These are phyloP conservation scores for Mormyrops boulengeri DNA, from an alignment of 2,797 vertebrate genomes.

Conservation along the genomic window DNA sequence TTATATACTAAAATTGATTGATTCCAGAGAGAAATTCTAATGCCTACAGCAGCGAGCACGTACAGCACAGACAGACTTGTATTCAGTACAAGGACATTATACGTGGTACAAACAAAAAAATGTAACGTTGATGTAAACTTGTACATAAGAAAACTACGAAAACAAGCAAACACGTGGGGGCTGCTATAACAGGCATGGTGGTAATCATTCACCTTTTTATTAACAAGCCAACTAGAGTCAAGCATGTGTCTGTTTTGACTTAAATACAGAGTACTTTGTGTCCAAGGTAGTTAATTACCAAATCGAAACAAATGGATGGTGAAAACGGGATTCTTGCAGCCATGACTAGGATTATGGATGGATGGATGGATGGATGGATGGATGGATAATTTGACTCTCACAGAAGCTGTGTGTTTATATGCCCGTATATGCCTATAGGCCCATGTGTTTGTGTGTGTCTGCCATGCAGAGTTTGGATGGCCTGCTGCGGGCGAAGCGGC, in stretches of 20 bases:
- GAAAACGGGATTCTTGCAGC: background rate
- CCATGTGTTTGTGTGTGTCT: slow-evolving; percentile 20
- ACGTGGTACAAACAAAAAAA: background rate
- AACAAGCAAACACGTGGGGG: background rate
- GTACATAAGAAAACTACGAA: background rate
- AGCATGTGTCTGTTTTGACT: background rate
- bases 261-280: background rate
- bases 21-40: too few relatives aligned
- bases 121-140: background rate
- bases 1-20: too few relatives aligned
- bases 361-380: background rate
- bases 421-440: background rate
- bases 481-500: slow-evolving; percentile 75
- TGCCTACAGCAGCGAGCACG: too few relatives aligned
- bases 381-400: background rate
- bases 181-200: background rate
- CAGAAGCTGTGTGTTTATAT: slow-evolving; percentile 14
- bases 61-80: background rate
- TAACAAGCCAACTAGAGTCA: background rate
- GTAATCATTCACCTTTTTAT: background rate
- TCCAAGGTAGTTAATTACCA: background rate
- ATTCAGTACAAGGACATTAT: background rate
- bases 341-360: background rate
- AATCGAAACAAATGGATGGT: background rate
- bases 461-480: slow-evolving; percentile 75